These are phyloP conservation scores for Festucalex cinctus DNA, from an alignment of 2,113 vertebrate species.

Conservation along the genomic window DNA sequence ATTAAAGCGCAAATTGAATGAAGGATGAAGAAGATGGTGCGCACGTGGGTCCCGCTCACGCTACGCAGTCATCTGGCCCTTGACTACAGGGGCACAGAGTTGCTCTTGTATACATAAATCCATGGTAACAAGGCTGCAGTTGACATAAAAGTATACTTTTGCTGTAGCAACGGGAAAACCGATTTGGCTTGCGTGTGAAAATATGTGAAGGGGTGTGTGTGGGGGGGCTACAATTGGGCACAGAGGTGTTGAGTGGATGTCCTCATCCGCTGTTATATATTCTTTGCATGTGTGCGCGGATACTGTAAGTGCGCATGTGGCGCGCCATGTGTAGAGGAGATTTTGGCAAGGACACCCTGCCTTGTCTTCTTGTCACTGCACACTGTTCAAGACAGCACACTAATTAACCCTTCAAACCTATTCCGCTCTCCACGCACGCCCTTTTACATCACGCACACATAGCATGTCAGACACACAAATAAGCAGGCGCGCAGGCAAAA, in stretches of 20 bases:
- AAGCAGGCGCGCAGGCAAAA: constrained; percentile 24
- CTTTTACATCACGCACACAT: constrained; percentile 9
- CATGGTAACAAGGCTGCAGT: constrained; percentile 90
- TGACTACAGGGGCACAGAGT: constrained; percentile 84
- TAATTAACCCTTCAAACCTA: constrained; percentile 71
- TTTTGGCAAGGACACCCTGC: constrained; percentile 63
- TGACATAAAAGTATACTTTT: constrained; percentile 97
- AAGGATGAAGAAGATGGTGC: constrained; percentile 28
- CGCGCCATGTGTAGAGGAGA: constrained; percentile 55
- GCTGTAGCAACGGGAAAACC: constrained; percentile 90
- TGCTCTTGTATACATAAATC: constrained; percentile 92
- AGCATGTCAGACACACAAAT: constrained; percentile 37
- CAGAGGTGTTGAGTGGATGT: constrained; percentile 42
- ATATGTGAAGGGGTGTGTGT: constrained; percentile 6
- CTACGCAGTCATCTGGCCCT: constrained; percentile 88
- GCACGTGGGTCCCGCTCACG: constrained; percentile 43
- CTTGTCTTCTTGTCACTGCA: constrained; percentile 65
- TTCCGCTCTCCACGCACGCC: constrained; percentile 9
- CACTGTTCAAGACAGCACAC: constrained; percentile 62
- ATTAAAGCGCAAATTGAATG: constrained; percentile 24
- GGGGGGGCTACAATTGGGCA: constrained; percentile 35
- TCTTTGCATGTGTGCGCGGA: constrained; percentile 10
- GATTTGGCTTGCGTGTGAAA: constrained; percentile 76
- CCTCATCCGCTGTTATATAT: constrained; percentile 23
- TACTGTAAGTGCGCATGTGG: constrained; percentile 10